These are phyloP conservation scores for Nudaria mundana DNA, from an alignment of 2,888 invertebrate genomes.

Conservation along the genomic window DNA sequence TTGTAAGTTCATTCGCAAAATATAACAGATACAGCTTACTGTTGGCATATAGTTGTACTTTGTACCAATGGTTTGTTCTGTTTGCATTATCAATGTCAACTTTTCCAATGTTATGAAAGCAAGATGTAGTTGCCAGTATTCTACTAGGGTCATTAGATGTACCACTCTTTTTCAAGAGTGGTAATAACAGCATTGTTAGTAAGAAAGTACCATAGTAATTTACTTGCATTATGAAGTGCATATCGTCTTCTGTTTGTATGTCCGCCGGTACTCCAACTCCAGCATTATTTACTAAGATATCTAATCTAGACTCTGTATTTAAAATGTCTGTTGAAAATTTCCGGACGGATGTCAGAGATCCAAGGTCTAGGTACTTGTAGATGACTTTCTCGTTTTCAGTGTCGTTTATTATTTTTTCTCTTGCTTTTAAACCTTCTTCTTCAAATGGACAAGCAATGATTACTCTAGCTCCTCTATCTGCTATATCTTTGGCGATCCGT, in stretches of 20 bases:
- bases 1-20: slow-evolving; percentile 84
- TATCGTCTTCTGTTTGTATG: slow-evolving; percentile 85
- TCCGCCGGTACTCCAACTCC: slow-evolving; percentile 80
- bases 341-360: slow-evolving; percentile 85
- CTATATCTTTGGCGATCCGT: slow-evolving; percentile 47
- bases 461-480: slow-evolving; percentile 47
- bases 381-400: slow-evolving; percentile 83
- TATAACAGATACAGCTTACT: slow-evolving; percentile 87
- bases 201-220: slow-evolving; percentile 96
- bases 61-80: slow-evolving; percentile 76
- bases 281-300: slow-evolving; percentile 93
- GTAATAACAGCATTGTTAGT: slow-evolving; percentile 91
- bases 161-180: slow-evolving; percentile 83
- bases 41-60: slow-evolving; percentile 70
- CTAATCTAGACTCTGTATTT: slow-evolving; percentile 83
- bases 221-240: slow-evolving; percentile 92
- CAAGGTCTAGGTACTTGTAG: slow-evolving; percentile 85
- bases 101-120: slow-evolving; percentile 83
- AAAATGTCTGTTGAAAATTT: slow-evolving; percentile 88
- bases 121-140: slow-evolving; percentile 87
- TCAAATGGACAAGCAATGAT: slow-evolving; percentile 53
- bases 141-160: slow-evolving; percentile 81
- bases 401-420: slow-evolving; percentile 80
- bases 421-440: slow-evolving; percentile 42
- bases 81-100: slow-evolving; percentile 83